Percentiles rank a stretch among this genome's conserved stretches.
Evolutionary conservation across 2,888 invertebrate species (phyloP).

Genomic region (Pomacea canaliculata): DNA sequence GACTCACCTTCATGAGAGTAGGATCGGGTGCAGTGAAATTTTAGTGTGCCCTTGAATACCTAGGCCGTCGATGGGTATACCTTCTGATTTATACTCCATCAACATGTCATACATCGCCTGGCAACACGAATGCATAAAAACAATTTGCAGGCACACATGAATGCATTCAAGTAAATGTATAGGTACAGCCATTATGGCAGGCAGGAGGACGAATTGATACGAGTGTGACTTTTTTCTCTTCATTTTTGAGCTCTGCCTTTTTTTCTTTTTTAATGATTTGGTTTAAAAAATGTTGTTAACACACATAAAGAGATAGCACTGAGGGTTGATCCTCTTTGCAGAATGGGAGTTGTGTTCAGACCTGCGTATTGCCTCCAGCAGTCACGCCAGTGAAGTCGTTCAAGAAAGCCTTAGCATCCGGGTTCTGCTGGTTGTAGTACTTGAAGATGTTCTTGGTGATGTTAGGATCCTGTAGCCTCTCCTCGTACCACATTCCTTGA

Average conservation of each 20-base stretch:
- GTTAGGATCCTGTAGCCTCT: constrained; percentile 37
- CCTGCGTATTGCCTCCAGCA: constrained; percentile 2
- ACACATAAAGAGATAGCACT: neutral
- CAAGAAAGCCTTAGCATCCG: constrained; percentile 43
- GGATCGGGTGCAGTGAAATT: neutral
- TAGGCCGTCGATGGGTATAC: neutral
- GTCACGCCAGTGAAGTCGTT: constrained; percentile 47
- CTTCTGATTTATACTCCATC: neutral
- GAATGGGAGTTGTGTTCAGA: neutral
- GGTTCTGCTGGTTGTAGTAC: constrained; percentile 41
- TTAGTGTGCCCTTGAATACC: neutral
- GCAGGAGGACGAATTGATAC: no score
- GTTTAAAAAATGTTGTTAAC: neutral
- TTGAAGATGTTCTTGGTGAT: constrained; percentile 48
- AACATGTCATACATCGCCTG: neutral
- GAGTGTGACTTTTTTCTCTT: no score
- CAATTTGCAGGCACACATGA: no score
- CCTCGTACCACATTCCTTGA: constrained; percentile 49
- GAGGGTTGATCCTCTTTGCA: no score
- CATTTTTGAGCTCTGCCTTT: no score
- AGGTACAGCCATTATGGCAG: no score
- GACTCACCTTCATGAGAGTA: neutral
- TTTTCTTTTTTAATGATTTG: no score
- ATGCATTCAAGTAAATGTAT: no score
- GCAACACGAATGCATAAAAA: no score